Percentiles rank a stretch among this genome's conserved stretches.
Conservation (phyloP, 1,140 invertebrate species). For the Octopus sinensis region DNA sequence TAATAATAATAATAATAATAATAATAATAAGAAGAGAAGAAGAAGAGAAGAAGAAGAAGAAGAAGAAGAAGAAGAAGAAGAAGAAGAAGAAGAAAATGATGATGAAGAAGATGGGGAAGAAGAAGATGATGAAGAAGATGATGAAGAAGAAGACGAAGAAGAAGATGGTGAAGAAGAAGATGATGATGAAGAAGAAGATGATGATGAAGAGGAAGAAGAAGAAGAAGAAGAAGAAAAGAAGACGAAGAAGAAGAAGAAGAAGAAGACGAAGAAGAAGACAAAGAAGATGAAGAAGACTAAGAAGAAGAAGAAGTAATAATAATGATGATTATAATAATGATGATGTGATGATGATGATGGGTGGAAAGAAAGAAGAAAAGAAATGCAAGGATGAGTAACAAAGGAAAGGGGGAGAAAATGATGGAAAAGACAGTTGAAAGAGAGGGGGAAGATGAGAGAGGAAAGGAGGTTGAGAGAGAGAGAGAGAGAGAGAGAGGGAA, state of each 20-base stretch:
- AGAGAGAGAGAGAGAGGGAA: background rate
- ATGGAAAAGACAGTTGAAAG: constrained; percentile 7
- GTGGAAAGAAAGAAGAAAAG: constrained; percentile 18
- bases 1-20: background rate
- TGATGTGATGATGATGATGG: constrained; percentile 12
- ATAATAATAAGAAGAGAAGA: too few relatives aligned
- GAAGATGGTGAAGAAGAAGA: background rate
- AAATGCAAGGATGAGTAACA: constrained; percentile 19
- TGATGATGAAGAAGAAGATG: background rate
- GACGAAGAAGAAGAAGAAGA: background rate
- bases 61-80: background rate
- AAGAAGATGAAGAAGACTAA: constrained; percentile 23
- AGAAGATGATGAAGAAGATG: background rate
- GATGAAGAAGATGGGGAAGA: background rate
- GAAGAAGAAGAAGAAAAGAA: background rate
- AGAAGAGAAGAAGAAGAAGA: constrained; percentile 6
- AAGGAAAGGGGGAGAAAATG: constrained; percentile 14
- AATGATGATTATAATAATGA: background rate
- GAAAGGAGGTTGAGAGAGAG: background rate
- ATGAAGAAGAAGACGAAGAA: background rate
- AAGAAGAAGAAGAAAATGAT: background rate
- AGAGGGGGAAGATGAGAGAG: background rate
- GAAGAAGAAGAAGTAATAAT: constrained; percentile 20
- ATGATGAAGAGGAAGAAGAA: background rate
- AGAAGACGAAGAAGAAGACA: too few relatives aligned